A percentile compares a stretch with the other conserved stretches of the same genome.
Conservation (phyloP, 2,888 invertebrate genomes). For the Leucoptera coffeella region DNA sequence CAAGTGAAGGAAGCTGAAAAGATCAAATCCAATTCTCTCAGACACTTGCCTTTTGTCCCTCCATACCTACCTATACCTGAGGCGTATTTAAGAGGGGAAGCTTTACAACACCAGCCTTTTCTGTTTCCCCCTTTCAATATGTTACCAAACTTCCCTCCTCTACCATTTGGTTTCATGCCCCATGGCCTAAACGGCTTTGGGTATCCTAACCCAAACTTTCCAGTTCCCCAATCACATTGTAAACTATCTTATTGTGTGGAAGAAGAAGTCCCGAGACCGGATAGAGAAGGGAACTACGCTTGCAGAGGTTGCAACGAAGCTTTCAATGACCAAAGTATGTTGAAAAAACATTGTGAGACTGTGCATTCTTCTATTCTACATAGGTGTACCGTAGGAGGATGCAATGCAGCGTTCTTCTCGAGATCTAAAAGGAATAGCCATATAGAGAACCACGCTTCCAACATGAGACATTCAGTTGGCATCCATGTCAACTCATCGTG, state of each 20-base stretch:
- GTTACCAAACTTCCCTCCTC: constrained; percentile 39
- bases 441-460: constrained; percentile 59
- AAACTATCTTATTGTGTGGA: constrained; percentile 58
- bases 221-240: constrained; percentile 19
- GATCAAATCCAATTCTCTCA: constrained; percentile 16
- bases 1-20: constrained; percentile 31
- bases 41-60: constrained; percentile 19
- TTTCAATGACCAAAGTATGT: constrained; percentile 54
- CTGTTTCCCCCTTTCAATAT: constrained; percentile 42
- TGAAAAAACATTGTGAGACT: constrained; percentile 69
- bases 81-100: constrained; percentile 30
- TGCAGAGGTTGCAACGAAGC: constrained; percentile 65
- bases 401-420: constrained; percentile 73
- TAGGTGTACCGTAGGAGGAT: constrained; percentile 69
- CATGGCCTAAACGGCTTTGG: constrained; percentile 33
- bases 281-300: constrained; percentile 60
- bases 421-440: constrained; percentile 72
- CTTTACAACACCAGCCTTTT: constrained; percentile 39
- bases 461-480: constrained; percentile 25
- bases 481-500: constrained; percentile 23
- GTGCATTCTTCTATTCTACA: constrained; percentile 64
- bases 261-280: constrained; percentile 60
- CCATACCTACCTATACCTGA: constrained; percentile 33
- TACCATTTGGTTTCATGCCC: constrained; percentile 37
- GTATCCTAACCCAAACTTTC: constrained; percentile 28